These are phyloP conservation scores for Eilema depressum DNA, from an alignment of 2,888 invertebrate genomes.

Conservation along the genomic window DNA sequence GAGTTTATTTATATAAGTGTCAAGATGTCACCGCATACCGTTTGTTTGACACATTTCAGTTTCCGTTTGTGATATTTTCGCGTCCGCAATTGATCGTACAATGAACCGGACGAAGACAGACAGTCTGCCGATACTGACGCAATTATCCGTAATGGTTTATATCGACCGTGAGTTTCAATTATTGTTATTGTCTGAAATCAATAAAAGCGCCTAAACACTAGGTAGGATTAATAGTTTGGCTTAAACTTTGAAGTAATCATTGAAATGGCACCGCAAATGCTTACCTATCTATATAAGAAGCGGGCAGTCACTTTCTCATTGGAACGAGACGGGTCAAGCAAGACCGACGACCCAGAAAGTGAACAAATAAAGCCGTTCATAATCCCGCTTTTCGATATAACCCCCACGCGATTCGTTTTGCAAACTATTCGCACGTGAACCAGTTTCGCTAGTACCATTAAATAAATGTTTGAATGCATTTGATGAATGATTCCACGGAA, in stretches of 20 bases:
- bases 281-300: slow-evolving; percentile 38
- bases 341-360: slow-evolving; percentile 80
- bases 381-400: slow-evolving; percentile 65
- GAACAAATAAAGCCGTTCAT: slow-evolving; percentile 61
- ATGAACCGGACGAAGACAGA: slow-evolving; percentile 70
- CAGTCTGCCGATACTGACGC: slow-evolving; percentile 57
- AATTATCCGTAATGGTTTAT: slow-evolving; percentile 24
- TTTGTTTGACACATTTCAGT: slow-evolving; percentile 64
- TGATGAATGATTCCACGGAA: slow-evolving; percentile 37
- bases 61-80: slow-evolving; percentile 70
- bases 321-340: slow-evolving; percentile 70
- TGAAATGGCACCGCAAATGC: slow-evolving; percentile 20
- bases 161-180: slow-evolving; percentile 32
- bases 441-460: slow-evolving; percentile 51
- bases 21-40: slow-evolving; percentile 37
- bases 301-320: slow-evolving; percentile 52
- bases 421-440: slow-evolving; percentile 57
- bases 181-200: slow-evolving; percentile 26
- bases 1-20: slow-evolving; percentile 40
- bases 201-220: slow-evolving; percentile 12
- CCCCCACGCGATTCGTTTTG: slow-evolving; percentile 60
- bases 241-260: slow-evolving; percentile 12
- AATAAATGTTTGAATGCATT: slow-evolving; percentile 46
- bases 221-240: not conserved
- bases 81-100: slow-evolving; percentile 63